Conservation (phyloP, 2,797 vertebrate species). For the Coreius guichenoti region DNA sequence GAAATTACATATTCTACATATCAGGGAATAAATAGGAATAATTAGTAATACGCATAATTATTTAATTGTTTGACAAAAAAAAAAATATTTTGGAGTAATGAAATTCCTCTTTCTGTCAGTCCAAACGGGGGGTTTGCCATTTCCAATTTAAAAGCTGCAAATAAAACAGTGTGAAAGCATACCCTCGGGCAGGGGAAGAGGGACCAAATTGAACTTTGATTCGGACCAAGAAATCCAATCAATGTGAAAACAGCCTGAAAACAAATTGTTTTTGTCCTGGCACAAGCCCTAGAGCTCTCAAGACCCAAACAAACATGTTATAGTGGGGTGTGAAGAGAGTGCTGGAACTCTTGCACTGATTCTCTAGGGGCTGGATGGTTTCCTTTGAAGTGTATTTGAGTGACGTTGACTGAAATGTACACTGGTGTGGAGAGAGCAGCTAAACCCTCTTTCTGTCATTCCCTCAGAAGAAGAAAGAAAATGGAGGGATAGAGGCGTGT, state of each 20-base stretch:
- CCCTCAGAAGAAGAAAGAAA: constrained; percentile 45
- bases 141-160: not conserved
- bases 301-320: constrained; percentile 22
- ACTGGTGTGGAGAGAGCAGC: constrained; percentile 42
- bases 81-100: not conserved
- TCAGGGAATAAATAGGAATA: not conserved
- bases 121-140: not conserved
- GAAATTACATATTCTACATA: not conserved
- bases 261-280: constrained; percentile 26
- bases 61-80: not conserved
- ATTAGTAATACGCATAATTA: not conserved
- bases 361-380: constrained; percentile 17
- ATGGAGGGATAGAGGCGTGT: constrained; percentile 5
- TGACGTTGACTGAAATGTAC: constrained; percentile 49
- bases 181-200: not conserved
- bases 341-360: constrained; percentile 8
- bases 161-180: constrained; percentile 25
- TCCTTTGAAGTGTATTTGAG: constrained; percentile 53
- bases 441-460: constrained; percentile 13
- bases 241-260: constrained; percentile 37
- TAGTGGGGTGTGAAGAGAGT: not conserved
- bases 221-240: constrained; percentile 28
- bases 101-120: not conserved
- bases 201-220: constrained; percentile 8
- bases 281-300: constrained; percentile 3